Evolutionary conservation across 2,888 invertebrate species (phyloP), one percentile per base, ranked within the genome.

Genomic region (Suillia variegata): DNA sequence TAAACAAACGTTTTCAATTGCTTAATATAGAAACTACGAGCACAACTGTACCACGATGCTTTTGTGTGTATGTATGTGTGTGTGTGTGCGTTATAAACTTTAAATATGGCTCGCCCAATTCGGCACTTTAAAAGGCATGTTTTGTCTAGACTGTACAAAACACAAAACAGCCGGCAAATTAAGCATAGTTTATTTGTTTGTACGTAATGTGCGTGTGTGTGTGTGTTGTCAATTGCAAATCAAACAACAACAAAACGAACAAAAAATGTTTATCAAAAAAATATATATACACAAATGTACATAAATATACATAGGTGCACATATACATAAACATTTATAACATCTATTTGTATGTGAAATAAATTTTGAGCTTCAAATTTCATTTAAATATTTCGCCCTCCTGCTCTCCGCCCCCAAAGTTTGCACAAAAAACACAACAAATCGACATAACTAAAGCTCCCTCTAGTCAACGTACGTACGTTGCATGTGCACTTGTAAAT

Each of bases 61-160:
- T n/a, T n/a, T n/a, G n/a, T n/a, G n/a, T n/a, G n/a, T n/a, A n/a
- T n/a, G n/a, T n/a, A n/a, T n/a, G n/a, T n/a, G n/a, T n/a, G n/a
- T n/a, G n/a, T n/a, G n/a, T n/a, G n/a, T n/a, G n/a, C n/a, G n/a
- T n/a, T n/a, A n/a, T n/a, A n/a, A n/a, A n/a, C n/a, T n/a, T n/a
- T n/a, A n/a, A n/a, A n/a, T n/a, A n/a, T n/a, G n/a, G n/a, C n/a
- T n/a, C n/a, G n/a, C n/a, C n/a, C n/a, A n/a, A n/a, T n/a, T n/a
- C n/a, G n/a, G n/a, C n/a, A n/a, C n/a, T 10, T 26, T 26, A 26
- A 26, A 26, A 26, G 5, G 26, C 26, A 52, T 33, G 48, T 53
- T 58, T 58, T 58, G 58, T 53, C 33, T 17, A 33, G 48, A 58
- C 58, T 58, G 58, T 58, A 58, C 58, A 21, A 17, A 47, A 53